phyloP scores from a whole-genome alignment of 1,140 invertebrate species.

The Aphis gossypii region DNA sequence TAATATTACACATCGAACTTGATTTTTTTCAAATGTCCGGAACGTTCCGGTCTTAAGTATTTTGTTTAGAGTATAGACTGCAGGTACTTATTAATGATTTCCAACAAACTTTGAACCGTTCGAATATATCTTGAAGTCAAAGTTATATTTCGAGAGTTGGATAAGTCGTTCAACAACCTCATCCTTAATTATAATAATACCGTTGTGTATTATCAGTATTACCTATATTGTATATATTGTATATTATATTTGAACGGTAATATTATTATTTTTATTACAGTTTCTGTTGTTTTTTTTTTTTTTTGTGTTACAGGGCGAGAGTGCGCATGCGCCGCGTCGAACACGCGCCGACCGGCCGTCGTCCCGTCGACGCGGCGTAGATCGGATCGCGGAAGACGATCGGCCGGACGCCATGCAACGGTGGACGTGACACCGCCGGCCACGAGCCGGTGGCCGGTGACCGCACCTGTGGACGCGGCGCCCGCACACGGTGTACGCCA shows the following conservation, averaged over 20 bases:
- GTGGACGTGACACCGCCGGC: not conserved
- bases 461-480: not conserved
- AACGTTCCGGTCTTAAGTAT: not conserved
- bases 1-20: not conserved
- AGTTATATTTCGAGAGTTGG: not conserved
- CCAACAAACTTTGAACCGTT: not conserved
- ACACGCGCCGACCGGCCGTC: not conserved
- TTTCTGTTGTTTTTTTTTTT: too few species aligned
- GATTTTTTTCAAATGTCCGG: not conserved
- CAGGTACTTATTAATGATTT: not conserved
- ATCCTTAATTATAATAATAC: not conserved
- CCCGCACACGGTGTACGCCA: slow-evolving; percentile 13
- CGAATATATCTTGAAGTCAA: not conserved
- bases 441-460: not conserved
- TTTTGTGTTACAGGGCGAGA: too few species aligned
- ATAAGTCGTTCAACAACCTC: not conserved
- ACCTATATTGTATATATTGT: not conserved
- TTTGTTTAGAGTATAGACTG: not conserved
- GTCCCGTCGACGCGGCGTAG: not conserved
- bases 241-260: not conserved
- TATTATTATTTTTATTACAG: not conserved
- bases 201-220: not conserved
- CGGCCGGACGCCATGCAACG: not conserved
- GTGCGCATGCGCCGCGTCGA: not conserved
- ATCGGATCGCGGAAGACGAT: not conserved